Conservation (phyloP, 2,888 invertebrate genomes). For the Archaeoteleia sp. region DNA sequence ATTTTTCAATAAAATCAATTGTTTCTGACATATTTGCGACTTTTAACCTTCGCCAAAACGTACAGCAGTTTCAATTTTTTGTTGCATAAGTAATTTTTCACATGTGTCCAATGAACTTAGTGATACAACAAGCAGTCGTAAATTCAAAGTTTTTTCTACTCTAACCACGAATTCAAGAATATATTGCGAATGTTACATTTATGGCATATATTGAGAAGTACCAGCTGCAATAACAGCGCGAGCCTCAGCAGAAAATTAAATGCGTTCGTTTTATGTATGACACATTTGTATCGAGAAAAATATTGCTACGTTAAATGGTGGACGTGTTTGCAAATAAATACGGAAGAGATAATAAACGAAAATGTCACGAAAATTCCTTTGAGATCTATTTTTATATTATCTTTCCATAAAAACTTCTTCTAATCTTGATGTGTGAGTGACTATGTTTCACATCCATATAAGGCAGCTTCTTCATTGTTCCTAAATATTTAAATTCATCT, state of each 20-base stretch:
- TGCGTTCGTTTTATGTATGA: conserved; percentile 43
- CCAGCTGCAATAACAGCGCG: conserved; percentile 59
- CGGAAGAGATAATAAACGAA: conserved; percentile 26
- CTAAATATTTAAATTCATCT: too few relatives aligned
- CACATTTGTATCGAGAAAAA: conserved; percentile 18
- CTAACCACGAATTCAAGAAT: conserved; percentile 27
- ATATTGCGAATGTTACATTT: conserved; percentile 24
- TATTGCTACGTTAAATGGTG: conserved; percentile 32
- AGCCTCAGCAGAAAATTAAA: conserved; percentile 56
- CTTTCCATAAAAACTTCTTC: too few relatives aligned
- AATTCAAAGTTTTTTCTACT: conserved; percentile 32
- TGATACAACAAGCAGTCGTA: conserved; percentile 32
- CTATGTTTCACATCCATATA: too few relatives aligned
- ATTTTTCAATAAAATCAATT: too few relatives aligned
- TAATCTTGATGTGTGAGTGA: too few relatives aligned
- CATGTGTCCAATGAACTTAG: conserved; percentile 6
- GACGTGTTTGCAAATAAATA: conserved; percentile 23
- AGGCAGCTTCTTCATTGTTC: too few relatives aligned
- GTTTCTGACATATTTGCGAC: too few relatives aligned
- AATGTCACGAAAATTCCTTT: conserved; percentile 23
- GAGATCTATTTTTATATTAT: too few relatives aligned
- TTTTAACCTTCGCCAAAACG: too few relatives aligned
- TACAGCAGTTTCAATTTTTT: too few relatives aligned
- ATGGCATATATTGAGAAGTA: conserved; percentile 45
- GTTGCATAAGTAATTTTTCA: too few relatives aligned